Evolutionary conservation across 2,113 vertebrate genomes (phyloP).

Genomic region (Erythrolamprus reginae): DNA sequence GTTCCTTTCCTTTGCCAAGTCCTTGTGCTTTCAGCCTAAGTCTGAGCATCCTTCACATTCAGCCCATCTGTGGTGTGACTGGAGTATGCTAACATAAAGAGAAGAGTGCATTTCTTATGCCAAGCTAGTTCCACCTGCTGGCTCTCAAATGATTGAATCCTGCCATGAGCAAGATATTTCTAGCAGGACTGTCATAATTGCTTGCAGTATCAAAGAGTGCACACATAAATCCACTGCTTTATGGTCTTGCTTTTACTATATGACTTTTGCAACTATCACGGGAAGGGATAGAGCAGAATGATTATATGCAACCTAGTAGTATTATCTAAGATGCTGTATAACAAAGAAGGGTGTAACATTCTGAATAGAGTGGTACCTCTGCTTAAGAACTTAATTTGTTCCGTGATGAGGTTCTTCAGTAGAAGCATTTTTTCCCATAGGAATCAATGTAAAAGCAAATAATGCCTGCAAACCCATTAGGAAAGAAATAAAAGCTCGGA

Average conservation of each 20-base stretch:
- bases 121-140: conserved; percentile 6
- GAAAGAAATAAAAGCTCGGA: too few relatives aligned
- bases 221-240: not conserved
- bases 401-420: too few relatives aligned
- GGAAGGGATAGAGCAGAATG: not conserved
- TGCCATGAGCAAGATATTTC: conserved; percentile 9
- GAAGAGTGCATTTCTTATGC: not conserved
- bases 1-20: not conserved
- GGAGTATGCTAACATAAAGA: not conserved
- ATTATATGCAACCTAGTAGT: not conserved
- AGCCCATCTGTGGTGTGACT: not conserved
- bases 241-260: not conserved
- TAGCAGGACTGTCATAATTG: not conserved
- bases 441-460: too few relatives aligned
- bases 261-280: not conserved
- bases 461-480: too few relatives aligned
- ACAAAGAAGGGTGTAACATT: not conserved
- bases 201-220: not conserved
- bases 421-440: too few relatives aligned
- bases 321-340: not conserved
- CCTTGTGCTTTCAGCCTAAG: not conserved
- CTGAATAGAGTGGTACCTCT: too few relatives aligned
- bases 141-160: conserved; percentile 24
- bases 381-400: too few relatives aligned
- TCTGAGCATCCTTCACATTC: conserved; percentile 5